Percentiles rank a stretch among this genome's conserved stretches.
Evolutionary conservation across 23 tunicate genomes (phyloP).

Genomic region (Trididemnum nubilum): DNA sequence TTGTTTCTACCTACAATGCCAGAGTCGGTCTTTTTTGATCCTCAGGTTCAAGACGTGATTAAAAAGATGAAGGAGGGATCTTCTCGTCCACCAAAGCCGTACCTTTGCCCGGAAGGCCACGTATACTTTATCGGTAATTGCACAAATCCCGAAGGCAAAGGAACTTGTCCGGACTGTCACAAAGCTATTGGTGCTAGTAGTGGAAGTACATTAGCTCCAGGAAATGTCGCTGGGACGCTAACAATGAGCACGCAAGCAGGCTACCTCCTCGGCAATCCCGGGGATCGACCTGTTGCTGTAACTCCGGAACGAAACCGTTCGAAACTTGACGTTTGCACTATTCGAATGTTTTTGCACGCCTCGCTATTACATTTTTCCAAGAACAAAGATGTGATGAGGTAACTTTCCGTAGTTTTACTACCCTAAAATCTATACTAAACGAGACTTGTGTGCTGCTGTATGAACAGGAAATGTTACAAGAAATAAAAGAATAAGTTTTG

Average conservation of each 20-base stretch:
- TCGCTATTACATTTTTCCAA: not conserved
- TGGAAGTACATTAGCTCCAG: conserved; percentile 4
- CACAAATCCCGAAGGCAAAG: conserved; percentile 26
- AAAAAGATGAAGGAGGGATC: not conserved
- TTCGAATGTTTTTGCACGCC: conserved; percentile 45
- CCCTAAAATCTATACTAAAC: too few relatives aligned
- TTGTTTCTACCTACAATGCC: conserved; percentile 73
- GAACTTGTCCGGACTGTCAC: conserved; percentile 53
- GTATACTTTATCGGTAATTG: conserved; percentile 63
- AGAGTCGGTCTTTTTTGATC: conserved; percentile 51
- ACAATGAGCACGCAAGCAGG: conserved; percentile 55
- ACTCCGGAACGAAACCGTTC: conserved; percentile 36
- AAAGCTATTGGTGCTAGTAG: conserved; percentile 54
- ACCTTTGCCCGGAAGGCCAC: conserved; percentile 62
- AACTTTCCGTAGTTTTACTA: too few relatives aligned
- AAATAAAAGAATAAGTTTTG: too few relatives aligned
- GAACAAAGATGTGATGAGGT: not conserved
- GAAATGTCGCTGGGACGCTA: conserved; percentile 46
- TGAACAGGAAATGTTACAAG: too few relatives aligned
- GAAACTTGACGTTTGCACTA: conserved; percentile 31
- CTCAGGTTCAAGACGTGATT: conserved; percentile 10
- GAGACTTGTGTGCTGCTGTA: too few relatives aligned
- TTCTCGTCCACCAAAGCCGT: conserved; percentile 24
- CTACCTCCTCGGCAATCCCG: conserved; percentile 39
- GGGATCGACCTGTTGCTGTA: not conserved